phyloP scores from a whole-genome alignment of 2,888 invertebrate genomes.

The Nymphalis polychloros region DNA sequence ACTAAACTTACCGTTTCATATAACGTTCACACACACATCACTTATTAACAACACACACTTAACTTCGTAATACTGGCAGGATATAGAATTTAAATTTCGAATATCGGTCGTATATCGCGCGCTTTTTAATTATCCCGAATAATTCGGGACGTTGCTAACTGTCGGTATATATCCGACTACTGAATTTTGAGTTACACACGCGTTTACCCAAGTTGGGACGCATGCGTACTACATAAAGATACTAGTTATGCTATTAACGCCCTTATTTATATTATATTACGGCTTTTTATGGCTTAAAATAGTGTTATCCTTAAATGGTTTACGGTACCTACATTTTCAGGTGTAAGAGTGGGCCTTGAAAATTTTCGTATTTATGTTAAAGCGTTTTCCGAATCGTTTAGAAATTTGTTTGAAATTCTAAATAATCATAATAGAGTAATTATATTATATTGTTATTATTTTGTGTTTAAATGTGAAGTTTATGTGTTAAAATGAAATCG shows the following conservation, averaged over 20 bases:
- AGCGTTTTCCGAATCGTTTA: constrained; percentile 2
- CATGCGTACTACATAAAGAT: constrained; percentile 53
- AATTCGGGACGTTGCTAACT: constrained; percentile 27
- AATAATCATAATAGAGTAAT: not conserved
- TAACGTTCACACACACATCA: constrained; percentile 22
- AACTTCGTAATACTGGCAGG: constrained; percentile 10
- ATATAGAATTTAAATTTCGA: constrained; percentile 5
- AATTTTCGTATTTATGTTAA: constrained; percentile 29
- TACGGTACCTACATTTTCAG: constrained; percentile 23
- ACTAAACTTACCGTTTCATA: constrained; percentile 27
- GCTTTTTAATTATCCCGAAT: constrained; percentile 25
- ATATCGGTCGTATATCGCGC: constrained; percentile 32
- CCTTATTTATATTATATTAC: not conserved
- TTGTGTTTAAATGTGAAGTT: not conserved
- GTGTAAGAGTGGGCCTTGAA: constrained; percentile 27
- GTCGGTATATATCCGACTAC: constrained; percentile 53
- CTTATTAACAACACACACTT: constrained; percentile 20
- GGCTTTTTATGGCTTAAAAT: not conserved
- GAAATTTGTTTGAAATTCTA: constrained; percentile 15
- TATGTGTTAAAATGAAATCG: too few relatives aligned
- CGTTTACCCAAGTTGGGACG: constrained; percentile 57
- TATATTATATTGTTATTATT: not conserved
- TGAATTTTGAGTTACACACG: constrained; percentile 51
- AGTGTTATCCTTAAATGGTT: constrained; percentile 17
- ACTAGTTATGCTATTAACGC: constrained; percentile 47